Evolutionary conservation across 1,140 invertebrate genomes (phyloP).

Genomic region (Monochamus saltuarius): DNA sequence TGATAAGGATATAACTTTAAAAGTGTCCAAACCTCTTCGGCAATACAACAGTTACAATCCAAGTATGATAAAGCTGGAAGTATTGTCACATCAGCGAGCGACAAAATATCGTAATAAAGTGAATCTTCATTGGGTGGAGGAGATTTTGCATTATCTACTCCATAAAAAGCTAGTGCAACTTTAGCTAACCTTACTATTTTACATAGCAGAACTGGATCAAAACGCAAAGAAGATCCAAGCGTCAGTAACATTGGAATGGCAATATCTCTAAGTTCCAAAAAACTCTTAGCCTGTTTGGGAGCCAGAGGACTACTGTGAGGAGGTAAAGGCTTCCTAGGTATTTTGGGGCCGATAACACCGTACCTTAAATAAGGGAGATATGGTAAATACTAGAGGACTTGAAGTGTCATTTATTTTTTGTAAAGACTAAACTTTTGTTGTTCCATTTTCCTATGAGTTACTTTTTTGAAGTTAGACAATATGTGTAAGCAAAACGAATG

Average conservation of each 20-base stretch:
- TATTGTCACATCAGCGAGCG: slow-evolving; percentile 82
- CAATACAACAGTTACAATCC: slow-evolving; percentile 92
- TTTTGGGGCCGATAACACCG: slow-evolving; percentile 70
- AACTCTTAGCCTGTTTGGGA: slow-evolving; percentile 61
- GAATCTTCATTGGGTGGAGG: slow-evolving; percentile 49
- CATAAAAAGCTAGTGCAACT: slow-evolving; percentile 45
- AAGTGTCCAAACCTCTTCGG: slow-evolving; percentile 94
- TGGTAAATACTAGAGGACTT: not conserved
- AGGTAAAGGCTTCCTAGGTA: slow-evolving; percentile 61
- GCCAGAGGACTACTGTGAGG: slow-evolving; percentile 62
- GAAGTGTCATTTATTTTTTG: slow-evolving; percentile 4
- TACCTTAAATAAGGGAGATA: slow-evolving; percentile 54
- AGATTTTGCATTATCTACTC: slow-evolving; percentile 45
- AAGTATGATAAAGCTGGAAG: slow-evolving; percentile 88
- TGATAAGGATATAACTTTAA: slow-evolving; percentile 92
- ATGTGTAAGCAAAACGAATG: too few relatives aligned
- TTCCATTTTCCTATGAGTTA: too few relatives aligned
- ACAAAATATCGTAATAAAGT: slow-evolving; percentile 78
- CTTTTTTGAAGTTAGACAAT: too few relatives aligned
- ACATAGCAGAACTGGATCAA: slow-evolving; percentile 76
- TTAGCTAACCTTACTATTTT: slow-evolving; percentile 74
- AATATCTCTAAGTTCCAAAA: slow-evolving; percentile 72
- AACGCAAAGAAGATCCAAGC: slow-evolving; percentile 85
- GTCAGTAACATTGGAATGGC: slow-evolving; percentile 85
- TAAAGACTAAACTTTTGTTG: too few relatives aligned